phyloP scores from a whole-genome alignment of 2,797 vertebrate genomes.

The Paramormyrops hopkinsi region DNA sequence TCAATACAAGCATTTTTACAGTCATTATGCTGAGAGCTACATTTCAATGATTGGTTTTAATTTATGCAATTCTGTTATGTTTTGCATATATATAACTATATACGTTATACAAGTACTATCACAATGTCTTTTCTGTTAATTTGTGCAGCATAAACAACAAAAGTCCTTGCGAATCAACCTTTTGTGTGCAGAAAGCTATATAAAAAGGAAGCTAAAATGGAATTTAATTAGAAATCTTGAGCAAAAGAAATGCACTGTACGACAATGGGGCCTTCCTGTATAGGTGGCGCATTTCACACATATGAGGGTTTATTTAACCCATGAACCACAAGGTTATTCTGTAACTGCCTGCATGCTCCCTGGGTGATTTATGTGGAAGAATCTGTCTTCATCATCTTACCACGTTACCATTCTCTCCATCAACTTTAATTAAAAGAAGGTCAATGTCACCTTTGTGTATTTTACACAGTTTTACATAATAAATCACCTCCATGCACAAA shows the following conservation, averaged over 20 bases:
- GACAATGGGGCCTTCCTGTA: conserved; percentile 51
- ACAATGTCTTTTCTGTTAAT: neutral
- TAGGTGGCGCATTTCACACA: conserved; percentile 60
- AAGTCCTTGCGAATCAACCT: neutral
- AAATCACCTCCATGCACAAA: conserved; percentile 84
- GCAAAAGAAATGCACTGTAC: conserved; percentile 39
- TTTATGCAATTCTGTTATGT: neutral
- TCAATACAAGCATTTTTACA: neutral
- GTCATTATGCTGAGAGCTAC: neutral
- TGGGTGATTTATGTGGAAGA: conserved; percentile 88
- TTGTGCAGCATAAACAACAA: neutral
- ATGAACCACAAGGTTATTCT: conserved; percentile 88
- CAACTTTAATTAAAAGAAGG: conserved; percentile 99
- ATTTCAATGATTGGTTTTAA: neutral
- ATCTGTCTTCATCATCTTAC: conserved; percentile 85
- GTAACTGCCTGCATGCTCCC: conserved; percentile 56
- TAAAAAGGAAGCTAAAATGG: conserved; percentile 15
- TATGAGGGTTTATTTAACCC: conserved; percentile 76
- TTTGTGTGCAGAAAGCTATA: neutral
- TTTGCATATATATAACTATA: neutral
- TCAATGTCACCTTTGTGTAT: conserved; percentile 93
- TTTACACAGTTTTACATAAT: conserved; percentile 93
- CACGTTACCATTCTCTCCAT: conserved; percentile 96
- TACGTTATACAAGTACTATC: neutral
- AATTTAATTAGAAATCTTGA: conserved; percentile 32